phyloP scores from a whole-genome alignment of 2,113 vertebrate genomes.

The Rhinopithecus roxellana region DNA sequence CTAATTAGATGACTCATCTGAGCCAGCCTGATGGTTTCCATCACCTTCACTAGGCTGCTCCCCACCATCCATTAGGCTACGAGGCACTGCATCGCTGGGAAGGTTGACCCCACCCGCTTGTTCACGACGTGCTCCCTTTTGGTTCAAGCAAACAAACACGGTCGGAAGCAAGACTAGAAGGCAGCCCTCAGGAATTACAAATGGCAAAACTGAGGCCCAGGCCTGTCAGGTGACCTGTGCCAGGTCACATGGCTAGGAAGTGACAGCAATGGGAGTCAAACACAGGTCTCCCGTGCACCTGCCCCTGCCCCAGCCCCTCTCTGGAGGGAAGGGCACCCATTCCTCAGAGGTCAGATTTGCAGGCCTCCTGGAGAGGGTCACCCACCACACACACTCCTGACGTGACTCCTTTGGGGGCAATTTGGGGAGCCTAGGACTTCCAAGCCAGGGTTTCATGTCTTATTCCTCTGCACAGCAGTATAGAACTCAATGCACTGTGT shows the following conservation, averaged over 20 bases:
- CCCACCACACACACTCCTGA: rapidly evolving
- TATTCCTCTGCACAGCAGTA: rapidly evolving
- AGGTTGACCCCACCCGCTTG: neutral
- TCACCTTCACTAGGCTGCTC: neutral
- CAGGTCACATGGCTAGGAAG: neutral
- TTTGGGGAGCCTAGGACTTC: neutral
- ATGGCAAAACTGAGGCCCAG: neutral
- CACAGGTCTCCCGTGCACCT: rapidly evolving
- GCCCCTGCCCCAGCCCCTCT: rapidly evolving
- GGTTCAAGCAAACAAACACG: neutral
- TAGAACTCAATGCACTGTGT: neutral
- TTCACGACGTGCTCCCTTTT: neutral
- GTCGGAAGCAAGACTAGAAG: neutral
- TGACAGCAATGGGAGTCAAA: neutral
- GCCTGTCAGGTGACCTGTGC: neutral
- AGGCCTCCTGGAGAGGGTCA: no score
- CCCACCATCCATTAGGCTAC: neutral
- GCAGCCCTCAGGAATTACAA: neutral
- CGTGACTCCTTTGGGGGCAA: neutral
- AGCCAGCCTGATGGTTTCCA: neutral
- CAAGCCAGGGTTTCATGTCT: neutral
- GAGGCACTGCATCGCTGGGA: rapidly evolving
- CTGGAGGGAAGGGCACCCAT: neutral
- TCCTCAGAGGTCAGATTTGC: neutral
- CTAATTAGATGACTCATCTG: neutral